Evolutionary conservation across 2,113 vertebrate species (phyloP).

Genomic region (Ariopsis seemanni): DNA sequence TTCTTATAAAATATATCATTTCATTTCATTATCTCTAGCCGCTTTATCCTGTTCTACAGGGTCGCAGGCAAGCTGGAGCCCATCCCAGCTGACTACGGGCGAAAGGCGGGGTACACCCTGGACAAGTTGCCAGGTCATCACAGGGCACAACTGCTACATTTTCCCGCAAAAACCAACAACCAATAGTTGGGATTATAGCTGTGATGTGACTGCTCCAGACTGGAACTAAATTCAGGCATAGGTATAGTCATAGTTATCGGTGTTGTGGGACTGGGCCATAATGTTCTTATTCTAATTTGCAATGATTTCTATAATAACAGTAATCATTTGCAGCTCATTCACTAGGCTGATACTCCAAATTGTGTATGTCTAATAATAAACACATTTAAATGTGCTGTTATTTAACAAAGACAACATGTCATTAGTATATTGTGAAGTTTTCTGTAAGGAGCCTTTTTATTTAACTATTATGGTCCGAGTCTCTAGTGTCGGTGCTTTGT

Average conservation of each 20-base stretch:
- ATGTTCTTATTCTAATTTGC: neutral
- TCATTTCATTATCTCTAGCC: too few relatives aligned
- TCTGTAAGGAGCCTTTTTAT: neutral
- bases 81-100: too few relatives aligned
- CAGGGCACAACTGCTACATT: too few relatives aligned
- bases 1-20: neutral
- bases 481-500: neutral
- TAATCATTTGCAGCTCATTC: neutral
- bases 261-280: neutral
- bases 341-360: neutral
- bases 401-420: neutral
- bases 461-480: neutral
- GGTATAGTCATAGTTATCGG: too few relatives aligned
- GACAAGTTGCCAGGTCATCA: too few relatives aligned
- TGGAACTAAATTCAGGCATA: too few relatives aligned
- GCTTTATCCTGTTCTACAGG: too few relatives aligned
- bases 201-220: too few relatives aligned
- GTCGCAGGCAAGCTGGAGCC: too few relatives aligned
- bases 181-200: too few relatives aligned
- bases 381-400: neutral
- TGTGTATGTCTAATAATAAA: neutral
- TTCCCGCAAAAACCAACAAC: too few relatives aligned
- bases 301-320: conserved; percentile 1
- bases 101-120: too few relatives aligned
- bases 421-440: neutral